A percentile compares a stretch with the other conserved stretches of the same genome.
These are phyloP conservation scores for Kryptopterus vitreolus DNA, from an alignment of 2,797 vertebrate genomes.

Conservation along the genomic window DNA sequence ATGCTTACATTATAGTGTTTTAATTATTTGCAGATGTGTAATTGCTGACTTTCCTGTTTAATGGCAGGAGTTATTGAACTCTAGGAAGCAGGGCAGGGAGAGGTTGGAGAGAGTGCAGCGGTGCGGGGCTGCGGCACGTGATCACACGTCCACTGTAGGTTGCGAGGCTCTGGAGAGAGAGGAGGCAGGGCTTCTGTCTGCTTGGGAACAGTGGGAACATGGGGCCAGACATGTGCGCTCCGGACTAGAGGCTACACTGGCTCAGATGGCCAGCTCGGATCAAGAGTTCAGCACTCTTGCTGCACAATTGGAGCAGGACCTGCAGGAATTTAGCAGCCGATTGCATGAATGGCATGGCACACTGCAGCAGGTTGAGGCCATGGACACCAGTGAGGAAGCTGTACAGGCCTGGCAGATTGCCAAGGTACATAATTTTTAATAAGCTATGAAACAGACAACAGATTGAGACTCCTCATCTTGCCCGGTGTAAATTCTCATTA, in stretches of 20 bases:
- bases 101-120: constrained; percentile 84
- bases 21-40: constrained; percentile 3
- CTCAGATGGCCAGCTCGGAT: constrained; percentile 88
- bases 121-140: constrained; percentile 78
- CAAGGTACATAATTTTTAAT: constrained; percentile 70
- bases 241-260: constrained; percentile 79
- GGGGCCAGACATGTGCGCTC: constrained; percentile 74
- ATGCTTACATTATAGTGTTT: background rate
- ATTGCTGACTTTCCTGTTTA: constrained; percentile 48
- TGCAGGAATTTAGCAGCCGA: constrained; percentile 72
- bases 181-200: constrained; percentile 81
- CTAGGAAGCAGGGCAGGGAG: constrained; percentile 82
- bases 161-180: constrained; percentile 84
- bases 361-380: constrained; percentile 73
- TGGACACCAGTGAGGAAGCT: constrained; percentile 80
- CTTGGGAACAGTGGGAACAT: constrained; percentile 93
- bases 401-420: constrained; percentile 86
- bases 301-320: constrained; percentile 80
- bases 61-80: constrained; percentile 88
- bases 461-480: background rate
- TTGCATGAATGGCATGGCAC: constrained; percentile 76
- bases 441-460: background rate
- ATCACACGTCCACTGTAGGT: constrained; percentile 82
- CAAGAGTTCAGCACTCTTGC: constrained; percentile 82
- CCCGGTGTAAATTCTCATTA: background rate